A percentile compares a stretch with the other conserved stretches of the same genome.
These are phyloP conservation scores for Notiomystis cincta DNA, from an alignment of 2,113 vertebrate species.

Conservation along the genomic window DNA sequence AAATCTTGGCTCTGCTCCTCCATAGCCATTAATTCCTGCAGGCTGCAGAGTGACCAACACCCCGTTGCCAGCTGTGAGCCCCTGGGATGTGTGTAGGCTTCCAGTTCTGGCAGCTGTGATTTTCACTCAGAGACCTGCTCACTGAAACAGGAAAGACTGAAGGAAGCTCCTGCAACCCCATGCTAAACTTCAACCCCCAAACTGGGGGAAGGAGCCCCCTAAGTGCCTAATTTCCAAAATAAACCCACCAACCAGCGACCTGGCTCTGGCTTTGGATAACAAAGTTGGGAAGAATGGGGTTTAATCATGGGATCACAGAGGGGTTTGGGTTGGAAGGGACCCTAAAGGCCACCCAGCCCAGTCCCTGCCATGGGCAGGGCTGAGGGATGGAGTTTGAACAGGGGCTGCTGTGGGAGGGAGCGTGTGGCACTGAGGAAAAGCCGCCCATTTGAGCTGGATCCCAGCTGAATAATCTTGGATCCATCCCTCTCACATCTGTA, in stretches of 20 bases:
- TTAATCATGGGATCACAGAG: neutral
- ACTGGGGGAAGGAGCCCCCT: neutral
- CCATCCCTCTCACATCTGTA: neutral
- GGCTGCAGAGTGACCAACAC: neutral
- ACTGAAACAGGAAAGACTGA: accelerated
- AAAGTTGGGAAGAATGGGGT: neutral
- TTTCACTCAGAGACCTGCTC: neutral
- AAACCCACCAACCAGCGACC: neutral
- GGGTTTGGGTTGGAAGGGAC: neutral
- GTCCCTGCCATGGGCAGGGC: neutral
- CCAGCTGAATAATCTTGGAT: neutral
- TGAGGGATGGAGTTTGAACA: neutral
- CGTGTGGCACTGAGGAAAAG: neutral
- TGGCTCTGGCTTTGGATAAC: neutral
- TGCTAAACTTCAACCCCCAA: neutral
- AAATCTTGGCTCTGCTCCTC: neutral
- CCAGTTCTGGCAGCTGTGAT: neutral
- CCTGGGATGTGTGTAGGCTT: neutral
- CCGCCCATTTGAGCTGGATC: neutral
- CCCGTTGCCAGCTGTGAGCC: neutral
- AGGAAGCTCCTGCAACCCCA: neutral
- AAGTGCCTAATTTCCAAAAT: neutral
- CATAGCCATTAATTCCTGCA: neutral
- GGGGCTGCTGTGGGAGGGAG: neutral
- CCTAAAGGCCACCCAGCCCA: neutral